Evolutionary conservation across 35 echinoderm and acorn worm genomes (phyloP), one percentile per base, ranked within the genome.

Genomic region (Acanthaster planci): DNA sequence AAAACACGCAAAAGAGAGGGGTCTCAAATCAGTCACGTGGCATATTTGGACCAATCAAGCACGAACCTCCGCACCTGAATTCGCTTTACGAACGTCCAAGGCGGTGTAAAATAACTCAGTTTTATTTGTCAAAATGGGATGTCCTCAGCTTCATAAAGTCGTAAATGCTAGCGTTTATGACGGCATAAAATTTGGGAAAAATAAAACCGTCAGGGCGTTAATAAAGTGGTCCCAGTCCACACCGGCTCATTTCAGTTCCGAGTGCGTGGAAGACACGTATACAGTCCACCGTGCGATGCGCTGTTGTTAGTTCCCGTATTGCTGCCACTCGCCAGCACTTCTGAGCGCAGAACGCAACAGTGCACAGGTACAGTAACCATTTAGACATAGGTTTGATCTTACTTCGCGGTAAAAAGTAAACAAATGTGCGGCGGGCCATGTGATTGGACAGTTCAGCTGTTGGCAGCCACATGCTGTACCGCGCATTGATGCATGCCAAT

Each of bases 1-100:
- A 93, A 93, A 92, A 86, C 85, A 55, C 84, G 85, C 27, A 38
- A 79, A 88, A 77, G 85, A 35, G 50, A 80, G 77, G 42, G 56
- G 54, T 31, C 80, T 51, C 51, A 52, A 60, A 51, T 89, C 34
- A 50, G 68, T 67, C 87, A 89, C 52, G 87, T 89, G 87, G 82
- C 37, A 32, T 42, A 76, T 52, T 38, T 83, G 51, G 60, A 68
- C 87, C 87, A 89, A 89, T 89, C 81, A 83, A 72, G 26, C 64
- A 34, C 2, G 26, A 29, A 19, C 1, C 22, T 34, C 64, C 26
- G 34, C 64, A 72, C 64, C 64, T 72, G 64, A 26, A 34, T 10
- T 34, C 34, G 34, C 34, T 27, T 4, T 47, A 29, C 34, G 64
- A 26, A 72, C 64, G 64, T 72, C 64, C 64, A 72, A 72, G 64